These are phyloP conservation scores for Paratrypauchen microcephalus DNA, from an alignment of 2,797 vertebrate species.

Conservation along the genomic window DNA sequence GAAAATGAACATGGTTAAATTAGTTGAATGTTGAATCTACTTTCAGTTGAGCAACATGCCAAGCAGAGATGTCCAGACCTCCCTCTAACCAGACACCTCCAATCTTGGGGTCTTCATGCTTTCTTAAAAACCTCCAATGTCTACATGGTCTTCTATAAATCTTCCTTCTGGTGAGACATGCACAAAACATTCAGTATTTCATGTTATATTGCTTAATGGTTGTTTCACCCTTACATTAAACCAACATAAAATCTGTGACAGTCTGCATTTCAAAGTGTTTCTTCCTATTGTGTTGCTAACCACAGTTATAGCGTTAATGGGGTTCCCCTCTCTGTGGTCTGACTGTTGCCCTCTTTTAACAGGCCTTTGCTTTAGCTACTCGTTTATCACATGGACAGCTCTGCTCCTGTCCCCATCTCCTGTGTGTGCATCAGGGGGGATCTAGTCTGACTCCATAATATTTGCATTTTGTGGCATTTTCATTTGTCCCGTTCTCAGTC, in stretches of 20 bases:
- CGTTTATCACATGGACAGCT: constrained; percentile 58
- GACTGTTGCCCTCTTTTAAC: constrained; percentile 42
- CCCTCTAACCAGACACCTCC: not conserved
- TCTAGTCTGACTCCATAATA: constrained; percentile 2
- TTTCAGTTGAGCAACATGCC: not conserved
- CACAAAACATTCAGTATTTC: not conserved
- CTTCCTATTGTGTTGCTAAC: not conserved
- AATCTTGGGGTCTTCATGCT: not conserved
- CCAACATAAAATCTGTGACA: too few relatives aligned
- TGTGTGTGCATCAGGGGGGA: constrained; percentile 1
- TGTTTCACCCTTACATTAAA: too few relatives aligned
- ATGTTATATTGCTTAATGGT: not conserved
- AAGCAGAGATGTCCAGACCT: too few relatives aligned
- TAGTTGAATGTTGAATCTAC: not conserved
- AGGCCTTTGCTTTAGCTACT: constrained; percentile 37
- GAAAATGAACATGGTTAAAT: not conserved
- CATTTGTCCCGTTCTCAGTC: constrained; percentile 25
- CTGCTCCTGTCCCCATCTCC: constrained; percentile 28
- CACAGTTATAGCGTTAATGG: constrained; percentile 7
- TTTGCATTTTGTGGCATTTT: constrained; percentile 47
- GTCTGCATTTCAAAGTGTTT: not conserved
- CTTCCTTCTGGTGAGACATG: not conserved
- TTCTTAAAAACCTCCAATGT: not conserved
- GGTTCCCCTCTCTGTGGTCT: constrained; percentile 47
- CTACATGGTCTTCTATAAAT: not conserved